phyloP scores from a whole-genome alignment of 2,113 vertebrate genomes.

The Riparia riparia region DNA sequence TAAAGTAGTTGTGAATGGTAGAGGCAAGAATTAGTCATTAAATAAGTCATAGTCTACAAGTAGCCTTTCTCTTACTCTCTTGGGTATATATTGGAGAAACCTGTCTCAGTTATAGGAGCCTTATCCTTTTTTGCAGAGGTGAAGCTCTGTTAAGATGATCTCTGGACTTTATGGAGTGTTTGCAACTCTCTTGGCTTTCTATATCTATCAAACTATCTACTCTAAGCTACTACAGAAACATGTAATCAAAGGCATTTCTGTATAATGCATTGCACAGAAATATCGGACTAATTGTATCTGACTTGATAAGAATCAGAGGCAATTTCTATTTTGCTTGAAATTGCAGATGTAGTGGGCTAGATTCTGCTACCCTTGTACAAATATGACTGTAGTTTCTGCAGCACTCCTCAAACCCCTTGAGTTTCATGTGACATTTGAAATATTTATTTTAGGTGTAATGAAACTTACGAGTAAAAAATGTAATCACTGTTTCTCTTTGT shows the following conservation, averaged over 20 bases:
- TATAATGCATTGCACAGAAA: background rate
- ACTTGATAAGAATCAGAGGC: background rate
- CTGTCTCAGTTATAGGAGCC: accelerated
- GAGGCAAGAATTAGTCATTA: background rate
- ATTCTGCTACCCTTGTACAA: background rate
- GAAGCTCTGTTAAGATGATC: background rate
- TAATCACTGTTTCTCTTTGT: background rate
- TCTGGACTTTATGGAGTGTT: background rate
- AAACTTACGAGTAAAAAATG: background rate
- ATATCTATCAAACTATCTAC: background rate
- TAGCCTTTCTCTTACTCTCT: background rate
- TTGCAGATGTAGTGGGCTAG: background rate
- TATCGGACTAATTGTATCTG: background rate
- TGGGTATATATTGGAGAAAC: background rate
- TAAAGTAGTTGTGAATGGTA: background rate
- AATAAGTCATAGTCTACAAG: background rate
- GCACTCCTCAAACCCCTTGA: background rate
- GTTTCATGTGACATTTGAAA: background rate
- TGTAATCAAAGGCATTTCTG: background rate
- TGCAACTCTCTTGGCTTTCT: background rate
- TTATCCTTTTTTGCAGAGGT: background rate
- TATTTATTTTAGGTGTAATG: background rate
- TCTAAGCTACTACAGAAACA: background rate
- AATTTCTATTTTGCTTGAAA: background rate
- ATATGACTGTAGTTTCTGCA: background rate